Evolutionary conservation across 2,888 invertebrate species (phyloP).

Genomic region (Brenthis ino): DNA sequence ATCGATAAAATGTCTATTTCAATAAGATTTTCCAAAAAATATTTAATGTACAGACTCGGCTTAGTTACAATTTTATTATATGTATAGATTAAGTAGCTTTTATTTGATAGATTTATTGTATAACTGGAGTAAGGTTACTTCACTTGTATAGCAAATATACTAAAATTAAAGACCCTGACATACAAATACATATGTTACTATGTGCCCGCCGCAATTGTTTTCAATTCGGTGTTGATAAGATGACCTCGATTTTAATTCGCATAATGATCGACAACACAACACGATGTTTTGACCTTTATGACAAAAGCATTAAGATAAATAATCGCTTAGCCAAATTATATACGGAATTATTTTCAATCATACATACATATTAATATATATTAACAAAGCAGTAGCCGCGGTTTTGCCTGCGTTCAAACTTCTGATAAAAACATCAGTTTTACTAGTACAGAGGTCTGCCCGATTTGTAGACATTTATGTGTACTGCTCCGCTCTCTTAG

Average conservation of each 20-base stretch:
- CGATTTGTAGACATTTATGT: no score
- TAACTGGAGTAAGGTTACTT: background rate
- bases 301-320: background rate
- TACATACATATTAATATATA: conserved; percentile 20
- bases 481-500: no score
- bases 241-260: conserved; percentile 41
- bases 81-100: no score
- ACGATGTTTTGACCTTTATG: conserved; percentile 11
- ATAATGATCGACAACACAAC: conserved; percentile 19
- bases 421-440: no score
- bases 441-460: no score
- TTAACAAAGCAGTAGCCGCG: no score
- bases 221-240: conserved; percentile 41
- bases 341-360: conserved; percentile 9
- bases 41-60: no score
- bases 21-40: no score
- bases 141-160: background rate
- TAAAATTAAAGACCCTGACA: conserved; percentile 35
- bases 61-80: no score
- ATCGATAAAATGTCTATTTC: no score
- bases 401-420: no score
- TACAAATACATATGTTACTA: conserved; percentile 31
- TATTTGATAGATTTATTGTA: no score
- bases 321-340: background rate
- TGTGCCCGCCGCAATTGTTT: conserved; percentile 37